Evolutionary conservation across 2,888 invertebrate genomes (phyloP).

Genomic region (Tipula unca): DNA sequence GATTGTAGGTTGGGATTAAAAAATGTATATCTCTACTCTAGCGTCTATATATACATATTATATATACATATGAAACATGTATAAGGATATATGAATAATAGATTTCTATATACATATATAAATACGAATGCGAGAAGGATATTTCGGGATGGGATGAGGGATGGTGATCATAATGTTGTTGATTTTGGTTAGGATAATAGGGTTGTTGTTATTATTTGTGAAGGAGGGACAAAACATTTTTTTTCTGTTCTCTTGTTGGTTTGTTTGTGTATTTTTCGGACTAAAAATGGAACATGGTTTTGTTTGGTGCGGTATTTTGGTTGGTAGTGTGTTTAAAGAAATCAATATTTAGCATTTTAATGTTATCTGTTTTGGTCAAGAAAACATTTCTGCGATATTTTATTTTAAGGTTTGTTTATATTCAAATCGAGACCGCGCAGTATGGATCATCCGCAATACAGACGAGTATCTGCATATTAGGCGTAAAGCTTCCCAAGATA

Average conservation of each 20-base stretch:
- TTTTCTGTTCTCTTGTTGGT: not conserved
- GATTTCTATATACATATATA: not conserved
- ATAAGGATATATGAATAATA: not conserved
- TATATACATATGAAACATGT: not conserved
- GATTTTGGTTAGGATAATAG: not conserved
- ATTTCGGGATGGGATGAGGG: not conserved
- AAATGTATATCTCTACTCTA: not conserved
- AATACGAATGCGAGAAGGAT: not conserved
- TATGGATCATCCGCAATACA: too few species aligned
- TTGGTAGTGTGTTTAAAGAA: not conserved
- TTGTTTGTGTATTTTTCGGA: not conserved
- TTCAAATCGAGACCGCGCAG: too few species aligned
- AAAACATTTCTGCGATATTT: too few species aligned
- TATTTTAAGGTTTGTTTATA: too few species aligned
- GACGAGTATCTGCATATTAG: too few species aligned
- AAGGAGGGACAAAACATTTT: not conserved
- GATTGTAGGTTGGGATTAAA: not conserved
- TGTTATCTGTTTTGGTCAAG: not conserved
- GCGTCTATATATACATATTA: not conserved
- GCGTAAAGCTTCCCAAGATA: too few species aligned
- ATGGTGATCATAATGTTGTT: not conserved
- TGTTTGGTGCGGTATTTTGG: not conserved
- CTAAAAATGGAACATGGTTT: not conserved
- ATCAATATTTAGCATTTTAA: not conserved
- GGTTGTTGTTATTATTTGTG: not conserved